These are phyloP conservation scores for Drosophila serrata DNA, from an alignment of 1,140 invertebrate species.

Conservation along the genomic window DNA sequence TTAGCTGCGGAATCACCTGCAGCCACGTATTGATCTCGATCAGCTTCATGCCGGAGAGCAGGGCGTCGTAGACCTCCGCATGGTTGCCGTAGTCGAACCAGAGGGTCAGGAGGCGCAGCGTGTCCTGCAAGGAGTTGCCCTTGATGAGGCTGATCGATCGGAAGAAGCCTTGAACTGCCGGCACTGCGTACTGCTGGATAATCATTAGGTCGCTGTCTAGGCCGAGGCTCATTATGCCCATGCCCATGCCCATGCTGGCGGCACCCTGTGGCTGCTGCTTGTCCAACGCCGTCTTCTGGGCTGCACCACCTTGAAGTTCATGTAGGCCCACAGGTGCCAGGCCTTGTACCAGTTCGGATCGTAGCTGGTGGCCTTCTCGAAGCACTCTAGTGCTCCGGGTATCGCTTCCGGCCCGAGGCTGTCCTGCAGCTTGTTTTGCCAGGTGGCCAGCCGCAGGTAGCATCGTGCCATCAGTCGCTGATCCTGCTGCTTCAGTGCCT, in stretches of 20 bases:
- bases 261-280: constrained; percentile 55
- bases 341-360: constrained; percentile 97
- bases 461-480: constrained; percentile 93
- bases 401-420: constrained; percentile 91
- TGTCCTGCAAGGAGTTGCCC: constrained; percentile 99
- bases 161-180: constrained; percentile 98
- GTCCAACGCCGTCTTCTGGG: constrained; percentile 87
- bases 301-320: constrained; percentile 98
- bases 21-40: constrained; percentile 99
- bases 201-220: constrained; percentile 86
- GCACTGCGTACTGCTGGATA: constrained; percentile 94
- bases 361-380: constrained; percentile 94
- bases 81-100: constrained; percentile 99
- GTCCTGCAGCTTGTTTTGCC: constrained; percentile 94
- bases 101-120: constrained; percentile 95
- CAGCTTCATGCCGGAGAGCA: constrained; percentile 95
- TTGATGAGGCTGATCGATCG: constrained; percentile 96
- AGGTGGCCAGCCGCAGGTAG: constrained; percentile 95
- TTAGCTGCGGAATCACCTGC: constrained; percentile 99
- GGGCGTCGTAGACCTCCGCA: constrained; percentile 96
- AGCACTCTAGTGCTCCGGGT: constrained; percentile 93
- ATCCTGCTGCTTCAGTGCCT: constrained; percentile 88
- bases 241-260: constrained; percentile 2
- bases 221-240: constrained; percentile 39
- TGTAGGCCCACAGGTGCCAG: constrained; percentile 99